Percentiles rank a stretch among this genome's conserved stretches.
Conservation (phyloP, 2,113 vertebrate genomes). For the Hemichromis elongatus region DNA sequence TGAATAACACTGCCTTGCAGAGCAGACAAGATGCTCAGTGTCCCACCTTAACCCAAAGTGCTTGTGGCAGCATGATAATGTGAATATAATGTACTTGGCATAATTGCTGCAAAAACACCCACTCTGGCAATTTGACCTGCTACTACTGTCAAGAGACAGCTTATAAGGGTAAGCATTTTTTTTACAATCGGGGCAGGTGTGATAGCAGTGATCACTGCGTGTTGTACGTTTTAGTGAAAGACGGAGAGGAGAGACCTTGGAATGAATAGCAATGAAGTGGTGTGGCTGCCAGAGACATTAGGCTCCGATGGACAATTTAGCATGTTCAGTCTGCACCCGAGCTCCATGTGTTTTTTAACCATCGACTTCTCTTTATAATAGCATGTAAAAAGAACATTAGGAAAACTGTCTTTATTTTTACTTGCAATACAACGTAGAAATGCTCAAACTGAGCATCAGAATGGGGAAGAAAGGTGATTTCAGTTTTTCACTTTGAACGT, state of each 20-base stretch:
- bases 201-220: constrained; percentile 26
- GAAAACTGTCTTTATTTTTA: background rate
- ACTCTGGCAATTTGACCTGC: constrained; percentile 25
- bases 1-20: constrained; percentile 4
- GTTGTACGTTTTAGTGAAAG: constrained; percentile 24
- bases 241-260: constrained; percentile 1
- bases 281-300: background rate
- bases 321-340: background rate
- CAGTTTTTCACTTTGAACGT: background rate
- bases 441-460: background rate
- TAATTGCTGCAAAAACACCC: constrained; percentile 46
- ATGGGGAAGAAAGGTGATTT: background rate
- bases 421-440: background rate
- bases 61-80: constrained; percentile 46
- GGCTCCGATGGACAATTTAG: background rate
- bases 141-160: background rate
- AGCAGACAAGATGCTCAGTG: constrained; percentile 10
- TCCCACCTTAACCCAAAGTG: constrained; percentile 34
- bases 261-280: constrained; percentile 44
- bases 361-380: background rate
- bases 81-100: constrained; percentile 33
- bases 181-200: constrained; percentile 46
- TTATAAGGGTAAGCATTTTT: constrained; percentile 8
- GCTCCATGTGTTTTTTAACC: background rate
- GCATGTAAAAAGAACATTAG: background rate